Percentiles rank a stretch among this genome's conserved stretches.
phyloP scores from a whole-genome alignment of 2,797 vertebrate species.

The Hephaestus fuliginosus region DNA sequence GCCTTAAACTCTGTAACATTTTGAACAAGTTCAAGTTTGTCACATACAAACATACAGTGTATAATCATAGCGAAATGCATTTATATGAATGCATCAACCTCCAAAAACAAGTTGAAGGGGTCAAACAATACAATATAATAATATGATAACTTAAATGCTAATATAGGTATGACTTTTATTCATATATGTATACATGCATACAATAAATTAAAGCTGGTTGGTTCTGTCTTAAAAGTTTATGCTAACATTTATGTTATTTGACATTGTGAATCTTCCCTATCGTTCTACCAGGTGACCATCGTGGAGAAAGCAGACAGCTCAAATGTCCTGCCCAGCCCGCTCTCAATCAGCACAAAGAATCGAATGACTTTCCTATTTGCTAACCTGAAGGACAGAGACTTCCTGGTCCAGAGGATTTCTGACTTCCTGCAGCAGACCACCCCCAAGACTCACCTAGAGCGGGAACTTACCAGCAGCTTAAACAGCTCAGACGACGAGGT shows the following conservation, averaged over 20 bases:
- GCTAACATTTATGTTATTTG: not conserved
- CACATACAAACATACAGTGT: too few species aligned
- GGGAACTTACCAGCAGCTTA: constrained; percentile 90
- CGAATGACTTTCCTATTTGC: constrained; percentile 98
- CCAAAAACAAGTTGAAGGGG: not conserved
- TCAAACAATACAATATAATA: not conserved
- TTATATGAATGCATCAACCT: not conserved
- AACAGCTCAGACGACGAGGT: constrained; percentile 97
- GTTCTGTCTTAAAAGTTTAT: not conserved
- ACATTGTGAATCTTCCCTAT: not conserved
- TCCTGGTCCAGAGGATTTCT: constrained; percentile 97
- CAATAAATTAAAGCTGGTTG: not conserved
- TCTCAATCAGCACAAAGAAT: constrained; percentile 98
- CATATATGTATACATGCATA: not conserved
- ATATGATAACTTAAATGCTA: not conserved
- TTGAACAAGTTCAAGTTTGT: too few species aligned
- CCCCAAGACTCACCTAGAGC: constrained; percentile 93
- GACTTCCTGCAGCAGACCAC: constrained; percentile 98
- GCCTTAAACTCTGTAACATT: not conserved
- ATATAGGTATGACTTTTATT: not conserved
- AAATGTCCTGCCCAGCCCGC: constrained; percentile 94
- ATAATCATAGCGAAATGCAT: too few species aligned
- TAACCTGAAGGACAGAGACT: constrained; percentile 97
- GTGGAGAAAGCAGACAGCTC: constrained; percentile 99
- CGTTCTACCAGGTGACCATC: constrained; percentile 92